These are phyloP conservation scores for Anableps anableps DNA, from an alignment of 2,797 vertebrate genomes.

Conservation along the genomic window DNA sequence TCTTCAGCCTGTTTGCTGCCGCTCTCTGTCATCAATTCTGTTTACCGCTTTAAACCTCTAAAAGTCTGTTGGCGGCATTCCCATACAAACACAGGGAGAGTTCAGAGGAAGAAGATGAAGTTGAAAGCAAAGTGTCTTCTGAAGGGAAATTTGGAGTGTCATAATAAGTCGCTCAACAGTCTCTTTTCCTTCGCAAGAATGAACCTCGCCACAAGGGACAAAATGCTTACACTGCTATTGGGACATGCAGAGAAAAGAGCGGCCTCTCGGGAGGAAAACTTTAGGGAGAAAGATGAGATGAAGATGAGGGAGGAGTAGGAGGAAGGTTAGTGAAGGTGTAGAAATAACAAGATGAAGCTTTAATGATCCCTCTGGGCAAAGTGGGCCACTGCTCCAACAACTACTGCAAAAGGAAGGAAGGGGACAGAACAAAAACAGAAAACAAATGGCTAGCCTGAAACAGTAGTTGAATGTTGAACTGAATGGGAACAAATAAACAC, in stretches of 20 bases:
- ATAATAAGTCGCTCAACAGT: conserved; percentile 48
- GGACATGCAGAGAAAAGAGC: conserved; percentile 43
- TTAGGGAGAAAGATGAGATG: conserved; percentile 64
- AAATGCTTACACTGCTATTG: conserved; percentile 68
- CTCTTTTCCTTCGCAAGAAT: conserved; percentile 39
- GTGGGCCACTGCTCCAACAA: conserved; percentile 60
- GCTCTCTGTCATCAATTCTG: conserved; percentile 15
- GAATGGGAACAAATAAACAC: background rate
- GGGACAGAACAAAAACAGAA: conserved; percentile 2
- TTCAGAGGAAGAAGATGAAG: conserved; percentile 45
- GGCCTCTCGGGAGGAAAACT: conserved; percentile 67
- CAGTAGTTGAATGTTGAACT: background rate
- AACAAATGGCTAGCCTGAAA: background rate
- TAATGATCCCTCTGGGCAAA: conserved; percentile 75
- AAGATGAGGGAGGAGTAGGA: conserved; percentile 47
- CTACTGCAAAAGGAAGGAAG: conserved; percentile 5
- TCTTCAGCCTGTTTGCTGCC: background rate
- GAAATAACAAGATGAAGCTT: conserved; percentile 67
- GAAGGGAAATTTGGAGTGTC: conserved; percentile 24
- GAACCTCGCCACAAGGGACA: conserved; percentile 65
- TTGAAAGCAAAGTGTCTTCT: conserved; percentile 23
- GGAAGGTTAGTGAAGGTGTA: conserved; percentile 66
- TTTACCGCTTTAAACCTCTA: conserved; percentile 36
- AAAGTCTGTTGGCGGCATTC: conserved; percentile 25
- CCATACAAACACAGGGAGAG: conserved; percentile 24